Conservation (phyloP, 2,113 vertebrate species). For the Circaetus gallicus region DNA sequence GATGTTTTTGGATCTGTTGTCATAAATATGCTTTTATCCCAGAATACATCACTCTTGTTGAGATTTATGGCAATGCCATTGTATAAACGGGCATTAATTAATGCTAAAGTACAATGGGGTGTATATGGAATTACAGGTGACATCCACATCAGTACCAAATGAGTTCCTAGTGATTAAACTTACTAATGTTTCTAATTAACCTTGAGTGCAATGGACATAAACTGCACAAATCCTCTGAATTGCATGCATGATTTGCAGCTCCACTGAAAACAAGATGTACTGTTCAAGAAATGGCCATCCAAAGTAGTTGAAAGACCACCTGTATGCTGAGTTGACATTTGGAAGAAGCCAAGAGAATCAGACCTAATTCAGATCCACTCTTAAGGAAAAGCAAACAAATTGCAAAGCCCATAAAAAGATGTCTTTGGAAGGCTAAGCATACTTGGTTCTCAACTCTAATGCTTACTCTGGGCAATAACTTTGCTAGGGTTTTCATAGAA, state of each 20-base stretch:
- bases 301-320: not conserved
- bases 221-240: not conserved
- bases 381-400: not conserved
- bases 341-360: not conserved
- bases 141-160: slow-evolving; percentile 42
- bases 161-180: slow-evolving; percentile 61
- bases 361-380: not conserved
- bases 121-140: slow-evolving; percentile 58
- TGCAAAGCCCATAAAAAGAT: not conserved
- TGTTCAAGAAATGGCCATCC: not conserved
- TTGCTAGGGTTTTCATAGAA: not conserved
- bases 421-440: not conserved
- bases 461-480: not conserved
- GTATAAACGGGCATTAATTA: slow-evolving; percentile 62
- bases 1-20: not conserved
- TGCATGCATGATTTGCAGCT: not conserved
- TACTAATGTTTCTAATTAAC: slow-evolving; percentile 62
- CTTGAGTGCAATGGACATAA: slow-evolving; percentile 35
- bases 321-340: not conserved
- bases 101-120: slow-evolving; percentile 49
- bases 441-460: not conserved
- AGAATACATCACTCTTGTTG: not conserved
- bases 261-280: not conserved
- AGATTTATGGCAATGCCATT: slow-evolving; percentile 16
- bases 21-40: slow-evolving; percentile 18